Evolutionary conservation across 2,888 invertebrate genomes (phyloP), one percentile per base, ranked within the genome.

Genomic region (Stenichneumon culpator): DNA sequence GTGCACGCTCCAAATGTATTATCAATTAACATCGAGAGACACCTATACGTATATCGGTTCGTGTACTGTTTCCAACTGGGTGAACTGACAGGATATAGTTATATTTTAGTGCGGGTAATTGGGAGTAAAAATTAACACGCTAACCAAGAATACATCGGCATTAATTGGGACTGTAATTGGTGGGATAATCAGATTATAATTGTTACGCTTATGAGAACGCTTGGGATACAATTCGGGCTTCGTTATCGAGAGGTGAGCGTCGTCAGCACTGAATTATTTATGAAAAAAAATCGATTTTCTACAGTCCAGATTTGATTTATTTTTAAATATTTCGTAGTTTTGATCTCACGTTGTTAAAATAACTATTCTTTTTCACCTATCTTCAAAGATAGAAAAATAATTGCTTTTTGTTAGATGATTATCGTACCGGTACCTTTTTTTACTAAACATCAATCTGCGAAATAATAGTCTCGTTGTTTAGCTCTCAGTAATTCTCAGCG

Each of bases 11-110:
- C 36, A 68, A 52, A 60, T 57, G 47, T 25, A 77, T 70, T 36
- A 70, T 70, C 36, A 70, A 70, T 65, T 82, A 44, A 11, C 50
- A 78, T 83, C 69, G 69, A 83, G 74, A 74, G 79, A 83, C 54
- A 36, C 65, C 72, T 72, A 47, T 54, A 77, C 77, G 44, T 54
- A 54, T 22, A 16, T 6, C 54, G 22, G 22, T 54, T 7, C 22
- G 22, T 36, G 4, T 19, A 70, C 70, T n/a, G 25, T 70, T 52
- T 54, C 52, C 9, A 36, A 4, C 32, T 25, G n/a, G 32, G 50
- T n/a, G 52, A 28, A 67, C 36, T 22, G 22, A 47, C 39, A 11
- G 39, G 54, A 22, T 54, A 22, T 22, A 54, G 2, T 19, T 54
- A 70, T 70, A 32, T 70, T 70, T 19, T 19, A 36, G 19, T 22